phyloP scores from a whole-genome alignment of 2,888 invertebrate species.

The Melipona beecheii region DNA sequence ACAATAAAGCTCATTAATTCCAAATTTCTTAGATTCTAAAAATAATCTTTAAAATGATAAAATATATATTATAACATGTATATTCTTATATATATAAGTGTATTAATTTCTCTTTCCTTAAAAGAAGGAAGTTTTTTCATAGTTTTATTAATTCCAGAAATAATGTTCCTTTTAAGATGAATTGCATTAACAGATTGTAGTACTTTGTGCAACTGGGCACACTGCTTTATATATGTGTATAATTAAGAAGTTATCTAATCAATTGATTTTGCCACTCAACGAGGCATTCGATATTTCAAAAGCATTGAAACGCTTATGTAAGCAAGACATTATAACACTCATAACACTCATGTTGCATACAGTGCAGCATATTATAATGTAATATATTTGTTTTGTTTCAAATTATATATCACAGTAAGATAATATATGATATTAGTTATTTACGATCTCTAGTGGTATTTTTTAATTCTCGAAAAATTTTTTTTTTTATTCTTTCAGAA shows the following conservation, averaged over 20 bases:
- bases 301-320: not conserved
- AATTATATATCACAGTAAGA: not conserved
- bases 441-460: not conserved
- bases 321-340: not conserved
- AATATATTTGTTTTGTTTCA: not conserved
- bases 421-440: too few relatives aligned
- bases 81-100: not conserved
- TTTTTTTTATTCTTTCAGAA: not conserved
- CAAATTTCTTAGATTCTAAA: too few relatives aligned
- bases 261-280: conserved; percentile 13
- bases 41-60: too few relatives aligned
- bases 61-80: too few relatives aligned
- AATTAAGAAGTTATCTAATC: conserved; percentile 18
- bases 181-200: not conserved
- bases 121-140: not conserved
- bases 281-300: conserved; percentile 19
- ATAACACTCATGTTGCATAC: not conserved
- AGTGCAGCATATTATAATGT: not conserved
- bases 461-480: not conserved
- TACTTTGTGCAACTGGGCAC: not conserved
- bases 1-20: too few relatives aligned
- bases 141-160: not conserved
- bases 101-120: not conserved
- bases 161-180: not conserved
- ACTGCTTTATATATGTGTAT: not conserved